Conservation (phyloP, 2,797 vertebrate species). For the Aselliscus stoliczkanus region DNA sequence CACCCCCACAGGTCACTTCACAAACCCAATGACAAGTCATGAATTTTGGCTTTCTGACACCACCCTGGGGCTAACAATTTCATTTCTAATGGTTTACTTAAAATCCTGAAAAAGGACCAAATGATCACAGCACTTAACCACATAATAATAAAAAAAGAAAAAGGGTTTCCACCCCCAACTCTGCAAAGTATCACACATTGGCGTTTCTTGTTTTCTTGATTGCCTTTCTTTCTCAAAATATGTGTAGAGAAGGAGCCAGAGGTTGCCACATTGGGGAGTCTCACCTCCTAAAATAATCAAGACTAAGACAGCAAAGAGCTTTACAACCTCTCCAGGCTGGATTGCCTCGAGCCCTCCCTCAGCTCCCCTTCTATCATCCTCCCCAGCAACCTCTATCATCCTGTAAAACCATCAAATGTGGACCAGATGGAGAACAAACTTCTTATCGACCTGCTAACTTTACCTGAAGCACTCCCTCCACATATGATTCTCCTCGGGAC, state of each 20-base stretch:
- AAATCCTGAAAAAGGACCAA: not conserved
- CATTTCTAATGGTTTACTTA: constrained; percentile 30
- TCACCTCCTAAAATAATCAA: not conserved
- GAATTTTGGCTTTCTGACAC: constrained; percentile 2
- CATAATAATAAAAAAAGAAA: not conserved
- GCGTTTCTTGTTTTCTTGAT: not conserved
- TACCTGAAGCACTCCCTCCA: not conserved
- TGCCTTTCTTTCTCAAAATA: not conserved
- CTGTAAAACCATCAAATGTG: not conserved
- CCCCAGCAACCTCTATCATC: not conserved
- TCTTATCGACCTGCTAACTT: not conserved
- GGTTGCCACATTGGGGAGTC: not conserved
- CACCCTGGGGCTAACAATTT: constrained; percentile 4
- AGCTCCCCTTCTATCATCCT: too few species aligned
- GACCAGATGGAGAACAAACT: constrained; percentile 18
- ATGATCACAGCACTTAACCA: not conserved
- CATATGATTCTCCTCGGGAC: not conserved
- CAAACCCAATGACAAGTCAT: not conserved
- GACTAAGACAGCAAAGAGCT: not conserved
- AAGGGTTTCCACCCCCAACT: too few species aligned
- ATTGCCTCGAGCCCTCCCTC: not conserved
- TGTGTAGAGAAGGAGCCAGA: not conserved
- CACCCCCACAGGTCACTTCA: not conserved
- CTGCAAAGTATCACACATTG: not conserved
- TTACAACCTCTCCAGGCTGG: too few species aligned